Evolutionary conservation across 1,140 invertebrate genomes (phyloP).

Genomic region (Grapholita molesta): DNA sequence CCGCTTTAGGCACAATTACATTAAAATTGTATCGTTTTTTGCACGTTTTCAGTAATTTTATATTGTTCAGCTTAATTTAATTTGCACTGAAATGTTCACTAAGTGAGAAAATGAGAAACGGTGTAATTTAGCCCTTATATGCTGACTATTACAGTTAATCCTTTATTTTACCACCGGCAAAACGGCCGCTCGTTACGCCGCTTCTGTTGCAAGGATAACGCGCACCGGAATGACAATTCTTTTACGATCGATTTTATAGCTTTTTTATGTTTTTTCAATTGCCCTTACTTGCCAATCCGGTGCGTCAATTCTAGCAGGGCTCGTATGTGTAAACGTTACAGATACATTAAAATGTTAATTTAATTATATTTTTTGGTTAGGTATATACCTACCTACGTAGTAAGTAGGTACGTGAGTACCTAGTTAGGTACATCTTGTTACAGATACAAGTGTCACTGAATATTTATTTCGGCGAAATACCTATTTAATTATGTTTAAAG

Average conservation of each 20-base stretch:
- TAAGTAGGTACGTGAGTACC: too few relatives aligned
- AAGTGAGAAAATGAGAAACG: not conserved
- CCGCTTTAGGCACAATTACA: not conserved
- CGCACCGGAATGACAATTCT: slow-evolving; percentile 53
- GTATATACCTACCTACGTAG: too few relatives aligned
- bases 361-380: slow-evolving; percentile 57
- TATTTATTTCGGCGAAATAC: too few relatives aligned
- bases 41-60: slow-evolving; percentile 13
- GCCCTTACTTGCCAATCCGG: slow-evolving; percentile 61
- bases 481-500: too few relatives aligned
- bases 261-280: slow-evolving; percentile 71
- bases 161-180: not conserved
- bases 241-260: slow-evolving; percentile 72
- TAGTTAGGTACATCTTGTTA: too few relatives aligned
- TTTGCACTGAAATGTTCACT: not conserved
- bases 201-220: slow-evolving; percentile 19
- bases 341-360: slow-evolving; percentile 66
- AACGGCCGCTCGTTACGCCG: not conserved
- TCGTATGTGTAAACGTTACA: slow-evolving; percentile 45
- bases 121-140: not conserved
- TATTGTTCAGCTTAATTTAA: not conserved
- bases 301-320: slow-evolving; percentile 67
- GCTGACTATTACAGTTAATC: not conserved
- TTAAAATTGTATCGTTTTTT: slow-evolving; percentile 5
- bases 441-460: too few relatives aligned